Base-by-base conservation (phyloP, 2,797 vertebrate species). In the Echeneis naucrates region DNA sequence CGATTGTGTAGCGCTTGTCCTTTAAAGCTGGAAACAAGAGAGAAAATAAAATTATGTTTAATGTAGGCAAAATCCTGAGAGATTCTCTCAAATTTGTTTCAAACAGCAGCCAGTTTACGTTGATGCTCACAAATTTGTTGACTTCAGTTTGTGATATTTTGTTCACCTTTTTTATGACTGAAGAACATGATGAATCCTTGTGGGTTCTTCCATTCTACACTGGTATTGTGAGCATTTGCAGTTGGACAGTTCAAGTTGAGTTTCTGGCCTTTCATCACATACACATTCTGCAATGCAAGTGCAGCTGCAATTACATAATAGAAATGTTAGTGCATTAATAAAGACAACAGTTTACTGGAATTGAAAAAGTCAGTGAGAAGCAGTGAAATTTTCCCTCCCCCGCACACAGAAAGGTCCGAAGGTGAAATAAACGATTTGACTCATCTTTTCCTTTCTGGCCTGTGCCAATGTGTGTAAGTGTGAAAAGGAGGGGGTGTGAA, bases 191-290 rank as follows among this genome's bases (percentile, higher is more conserved):
- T 3, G 1, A 79, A 14, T 47, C 78, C 82, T 0, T 83, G 10
- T 65, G 92, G 91, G 70, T 93, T 92, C 81, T 40, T 93, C 94
- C 93, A 94, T 1, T 94, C 94, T 12, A 93, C 60, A 0, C 6
- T 2, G 35, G 27, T 69, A 4, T 1, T 48, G 35, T 65, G 32
- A 56, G 56, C 38, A 0, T 78, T 63, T 12, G 6, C 52, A 0
- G 86, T 0, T 3, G 81, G 77, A 63, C 94, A 95, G 2, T 1
- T 78, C n/a, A 95, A 24, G 3, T 10, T 47, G 37, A 95, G 63
- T 1, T 83, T 92, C 0, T 78, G 37, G 8, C 94, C 94, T 73
- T 92, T 78, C 35, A n/a, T 40, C 52, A 93, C 77, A 1, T 86
- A 92, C 23, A 90, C 1, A 8, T 19, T 81, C 38, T 80, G 69